Evolutionary conservation across 1,140 invertebrate species (phyloP), one percentile per base, ranked within the genome.

Genomic region (Meloidogyne chitwoodi): DNA sequence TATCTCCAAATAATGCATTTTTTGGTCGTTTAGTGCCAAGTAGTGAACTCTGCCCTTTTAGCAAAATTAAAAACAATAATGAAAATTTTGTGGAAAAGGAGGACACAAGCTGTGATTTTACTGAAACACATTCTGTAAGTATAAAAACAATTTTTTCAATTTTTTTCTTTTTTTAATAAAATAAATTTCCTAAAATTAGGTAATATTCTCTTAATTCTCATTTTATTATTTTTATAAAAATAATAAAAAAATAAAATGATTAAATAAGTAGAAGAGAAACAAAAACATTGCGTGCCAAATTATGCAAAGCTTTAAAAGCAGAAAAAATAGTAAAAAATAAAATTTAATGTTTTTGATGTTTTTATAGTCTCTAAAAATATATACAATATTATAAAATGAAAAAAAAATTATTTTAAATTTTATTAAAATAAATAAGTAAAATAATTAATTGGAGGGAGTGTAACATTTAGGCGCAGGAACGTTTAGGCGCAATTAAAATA

Each of bases 1-100:
- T 83, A 31, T 38, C 73, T 5, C 34, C 85, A 22, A 68, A 84
- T 56, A 84, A 68, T 56, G 77, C 41, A 19, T 83, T 83, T 44
- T 83, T 84, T 63, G 81, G 81, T 10, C 81, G 81, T 8, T 48
- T 83, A 27, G 81, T 84, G 65, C 81, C 81, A 27, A 80, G 76
- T 14, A 71, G 38, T 29, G 81, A 83, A 56, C 66, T 83, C 22
- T 83, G 81, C 64, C 81, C 81, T 12, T 27, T 48, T 48, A n/a
- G 8, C 2, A 62, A 64, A 10, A 16, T 27, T 65, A 6, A 41
- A 44, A 38, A 38, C 11, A 69, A 38, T 62, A 63, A 22, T 22
- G 76, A 24, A 31, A 67, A 44, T 63, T 24, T 74, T 62, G 3
- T 78, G 24, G 64, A 8, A 41, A 34, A 27, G 27, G 48, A 83